Conservation (phyloP, 2,888 invertebrate genomes). For the Tenthredo mesomela region DNA sequence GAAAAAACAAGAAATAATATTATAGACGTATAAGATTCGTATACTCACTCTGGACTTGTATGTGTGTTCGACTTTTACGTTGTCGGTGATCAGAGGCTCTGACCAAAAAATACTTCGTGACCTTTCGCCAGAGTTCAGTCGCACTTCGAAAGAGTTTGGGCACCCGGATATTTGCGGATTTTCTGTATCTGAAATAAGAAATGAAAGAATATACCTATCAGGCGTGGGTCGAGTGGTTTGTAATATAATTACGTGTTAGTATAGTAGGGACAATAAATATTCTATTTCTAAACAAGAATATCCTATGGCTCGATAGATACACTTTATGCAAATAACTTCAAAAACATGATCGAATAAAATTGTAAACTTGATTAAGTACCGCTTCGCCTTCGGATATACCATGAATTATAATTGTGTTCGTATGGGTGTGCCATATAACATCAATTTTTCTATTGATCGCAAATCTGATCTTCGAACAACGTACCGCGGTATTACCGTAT, state of each 20-base stretch:
- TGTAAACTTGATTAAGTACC: conserved; percentile 38
- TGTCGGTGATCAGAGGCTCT: conserved; percentile 83
- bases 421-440: neutral
- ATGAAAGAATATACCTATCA: neutral
- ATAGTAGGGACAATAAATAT: neutral
- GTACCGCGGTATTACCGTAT: neutral
- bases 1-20: neutral
- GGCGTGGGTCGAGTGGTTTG: neutral
- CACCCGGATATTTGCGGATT: conserved; percentile 81
- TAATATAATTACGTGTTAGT: neutral
- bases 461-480: neutral
- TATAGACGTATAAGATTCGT: neutral
- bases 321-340: conserved; percentile 13
- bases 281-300: neutral
- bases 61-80: conserved; percentile 80
- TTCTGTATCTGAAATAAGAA: conserved; percentile 77
- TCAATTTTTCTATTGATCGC: conserved; percentile 29
- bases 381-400: conserved; percentile 11
- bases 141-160: conserved; percentile 82
- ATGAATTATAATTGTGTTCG: conserved; percentile 21
- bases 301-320: neutral
- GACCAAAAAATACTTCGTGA: conserved; percentile 82
- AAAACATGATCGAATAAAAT: conserved; percentile 22
- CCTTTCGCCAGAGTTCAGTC: conserved; percentile 79
- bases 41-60: conserved; percentile 82